Percentiles rank a stretch among this genome's conserved stretches.
Evolutionary conservation across 2,113 vertebrate species (phyloP).

Genomic region (Vimba vimba): DNA sequence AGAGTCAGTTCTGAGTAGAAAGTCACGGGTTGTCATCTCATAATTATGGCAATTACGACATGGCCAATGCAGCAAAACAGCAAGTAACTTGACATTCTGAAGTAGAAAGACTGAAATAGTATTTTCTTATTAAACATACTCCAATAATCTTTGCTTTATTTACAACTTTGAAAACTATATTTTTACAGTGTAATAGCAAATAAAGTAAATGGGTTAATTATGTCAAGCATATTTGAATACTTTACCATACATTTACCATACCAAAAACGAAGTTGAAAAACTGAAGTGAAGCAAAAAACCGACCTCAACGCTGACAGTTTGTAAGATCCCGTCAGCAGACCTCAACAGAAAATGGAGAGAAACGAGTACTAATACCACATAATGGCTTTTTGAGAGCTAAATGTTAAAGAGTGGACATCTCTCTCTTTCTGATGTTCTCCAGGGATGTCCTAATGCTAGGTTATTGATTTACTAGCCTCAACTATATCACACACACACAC

Average conservation of each 20-base stretch:
- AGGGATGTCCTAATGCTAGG: conserved; percentile 16
- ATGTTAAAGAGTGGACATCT: conserved; percentile 1
- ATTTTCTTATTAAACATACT: too few species aligned
- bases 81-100: background rate
- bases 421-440: conserved; percentile 1
- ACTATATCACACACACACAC: background rate
- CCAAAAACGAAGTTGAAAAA: background rate
- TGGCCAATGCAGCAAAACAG: too few species aligned
- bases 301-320: background rate
- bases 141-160: background rate
- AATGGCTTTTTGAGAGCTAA: conserved; percentile 12
- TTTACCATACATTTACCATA: background rate
- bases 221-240: background rate
- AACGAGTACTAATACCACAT: background rate
- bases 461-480: conserved; percentile 42
- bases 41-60: too few species aligned
- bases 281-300: background rate
- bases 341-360: background rate
- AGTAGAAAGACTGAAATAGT: background rate
- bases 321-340: background rate
- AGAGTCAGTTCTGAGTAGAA: too few species aligned
- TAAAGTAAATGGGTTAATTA: background rate
- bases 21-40: too few species aligned
- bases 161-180: background rate
- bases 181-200: background rate